Conservation (phyloP, 2,888 invertebrate genomes). For the Trichacis sp. region DNA sequence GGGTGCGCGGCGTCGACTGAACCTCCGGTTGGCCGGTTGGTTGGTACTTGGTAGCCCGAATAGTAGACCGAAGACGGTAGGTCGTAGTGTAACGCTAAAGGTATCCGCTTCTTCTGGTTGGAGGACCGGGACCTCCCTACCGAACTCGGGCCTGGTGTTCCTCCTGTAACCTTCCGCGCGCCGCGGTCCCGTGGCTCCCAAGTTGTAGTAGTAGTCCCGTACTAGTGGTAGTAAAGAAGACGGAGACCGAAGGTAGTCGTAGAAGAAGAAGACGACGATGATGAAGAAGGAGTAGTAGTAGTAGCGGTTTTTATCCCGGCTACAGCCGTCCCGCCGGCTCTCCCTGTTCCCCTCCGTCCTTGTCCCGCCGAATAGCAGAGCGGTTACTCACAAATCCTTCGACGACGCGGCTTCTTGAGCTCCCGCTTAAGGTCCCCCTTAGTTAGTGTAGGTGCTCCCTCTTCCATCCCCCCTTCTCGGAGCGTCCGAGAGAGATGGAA, state of each 20-base stretch:
- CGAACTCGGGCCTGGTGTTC: constrained; percentile 55
- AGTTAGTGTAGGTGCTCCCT: constrained; percentile 27
- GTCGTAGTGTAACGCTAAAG: constrained; percentile 65
- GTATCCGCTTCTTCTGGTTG: constrained; percentile 66
- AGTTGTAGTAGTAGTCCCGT: constrained; percentile 36
- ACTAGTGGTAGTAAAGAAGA: constrained; percentile 40
- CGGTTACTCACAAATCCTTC: constrained; percentile 66
- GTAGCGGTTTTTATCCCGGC: constrained; percentile 58
- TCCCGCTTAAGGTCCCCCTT: constrained; percentile 47
- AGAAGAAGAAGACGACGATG: constrained; percentile 44
- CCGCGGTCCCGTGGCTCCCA: constrained; percentile 40
- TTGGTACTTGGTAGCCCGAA: constrained; percentile 65
- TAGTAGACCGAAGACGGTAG: constrained; percentile 68
- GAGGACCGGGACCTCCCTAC: constrained; percentile 68
- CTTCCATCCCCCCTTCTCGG: constrained; percentile 41
- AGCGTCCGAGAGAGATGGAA: neutral
- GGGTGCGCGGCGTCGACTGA: constrained; percentile 69
- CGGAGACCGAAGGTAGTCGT: constrained; percentile 22
- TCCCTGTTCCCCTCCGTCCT: constrained; percentile 54
- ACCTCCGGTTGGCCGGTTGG: constrained; percentile 54
- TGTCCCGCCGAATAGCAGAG: constrained; percentile 64
- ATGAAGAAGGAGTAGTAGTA: constrained; percentile 50
- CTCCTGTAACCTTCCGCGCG: constrained; percentile 33
- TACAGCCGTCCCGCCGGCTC: constrained; percentile 40
- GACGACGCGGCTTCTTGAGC: constrained; percentile 64